Conservation (phyloP, 53 echinoderm and acorn worm genomes). For the Temnopleurus reevesii region DNA sequence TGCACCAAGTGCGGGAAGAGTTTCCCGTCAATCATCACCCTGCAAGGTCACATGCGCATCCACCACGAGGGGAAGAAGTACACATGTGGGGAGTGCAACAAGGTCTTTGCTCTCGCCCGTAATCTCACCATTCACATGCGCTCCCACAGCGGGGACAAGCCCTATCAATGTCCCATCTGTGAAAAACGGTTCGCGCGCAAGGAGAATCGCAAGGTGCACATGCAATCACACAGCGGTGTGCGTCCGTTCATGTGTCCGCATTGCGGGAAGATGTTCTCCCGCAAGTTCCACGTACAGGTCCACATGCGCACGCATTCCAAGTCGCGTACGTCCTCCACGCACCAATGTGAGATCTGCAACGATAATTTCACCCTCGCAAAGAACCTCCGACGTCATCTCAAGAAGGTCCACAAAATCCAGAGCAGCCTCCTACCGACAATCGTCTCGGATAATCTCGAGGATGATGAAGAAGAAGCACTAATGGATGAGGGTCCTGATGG, state of each 20-base stretch:
- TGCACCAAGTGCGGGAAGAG: conserved; percentile 84
- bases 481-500: conserved; percentile 24
- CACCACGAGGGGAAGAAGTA: conserved; percentile 89
- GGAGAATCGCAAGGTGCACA: conserved; percentile 92
- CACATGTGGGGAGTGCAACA: conserved; percentile 88
- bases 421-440: conserved; percentile 51
- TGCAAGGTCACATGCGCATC: conserved; percentile 90
- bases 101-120: conserved; percentile 84
- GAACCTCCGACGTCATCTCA: conserved; percentile 84
- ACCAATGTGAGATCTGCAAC: conserved; percentile 84
- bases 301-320: conserved; percentile 93
- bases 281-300: conserved; percentile 86
- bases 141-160: conserved; percentile 91
- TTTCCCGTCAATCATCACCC: conserved; percentile 84
- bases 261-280: conserved; percentile 93
- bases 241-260: conserved; percentile 96
- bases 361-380: conserved; percentile 89
- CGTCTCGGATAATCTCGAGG: conserved; percentile 26
- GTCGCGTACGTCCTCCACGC: conserved; percentile 51
- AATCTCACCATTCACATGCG: conserved; percentile 98
- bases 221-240: conserved; percentile 92
- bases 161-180: conserved; percentile 92
- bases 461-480: conserved; percentile 18
- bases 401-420: conserved; percentile 73
- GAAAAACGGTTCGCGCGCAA: conserved; percentile 94